Evolutionary conservation across 2,113 vertebrate genomes (phyloP).

Genomic region (Boulengeromyrus knoepffleri): DNA sequence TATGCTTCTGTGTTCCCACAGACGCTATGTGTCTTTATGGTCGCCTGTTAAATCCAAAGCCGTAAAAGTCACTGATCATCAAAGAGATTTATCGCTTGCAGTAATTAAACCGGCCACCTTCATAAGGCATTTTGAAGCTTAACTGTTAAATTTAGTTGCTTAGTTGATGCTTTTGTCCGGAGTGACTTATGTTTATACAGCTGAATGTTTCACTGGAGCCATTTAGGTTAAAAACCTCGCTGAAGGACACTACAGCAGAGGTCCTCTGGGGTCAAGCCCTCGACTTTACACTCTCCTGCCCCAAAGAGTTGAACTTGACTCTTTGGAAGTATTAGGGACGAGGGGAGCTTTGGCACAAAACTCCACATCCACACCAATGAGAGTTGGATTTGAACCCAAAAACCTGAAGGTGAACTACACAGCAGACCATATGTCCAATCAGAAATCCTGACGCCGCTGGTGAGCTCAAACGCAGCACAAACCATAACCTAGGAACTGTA

Average conservation of each 20-base stretch:
- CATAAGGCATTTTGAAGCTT: constrained; percentile 7
- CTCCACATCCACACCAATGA: background rate
- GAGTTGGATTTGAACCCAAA: background rate
- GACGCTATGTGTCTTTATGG: background rate
- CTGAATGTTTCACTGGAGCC: background rate
- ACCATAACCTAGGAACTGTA: background rate
- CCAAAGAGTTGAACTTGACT: background rate
- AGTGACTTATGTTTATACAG: constrained; percentile 14
- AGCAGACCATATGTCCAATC: background rate
- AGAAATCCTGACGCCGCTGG: background rate
- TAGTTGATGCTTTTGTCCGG: background rate
- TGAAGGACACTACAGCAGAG: background rate
- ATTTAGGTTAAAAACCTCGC: background rate
- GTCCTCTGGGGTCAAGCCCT: background rate
- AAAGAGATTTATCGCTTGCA: background rate
- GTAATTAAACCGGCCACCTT: constrained; percentile 6
- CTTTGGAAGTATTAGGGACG: background rate
- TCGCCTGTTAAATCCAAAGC: background rate
- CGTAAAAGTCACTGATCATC: background rate
- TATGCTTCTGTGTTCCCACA: background rate
- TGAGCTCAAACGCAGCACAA: background rate
- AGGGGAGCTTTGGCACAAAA: background rate
- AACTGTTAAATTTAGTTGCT: constrained; percentile 8
- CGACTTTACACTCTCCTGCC: background rate
- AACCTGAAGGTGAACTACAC: background rate